phyloP scores from a whole-genome alignment of 2,113 vertebrate genomes.

The Hemibagrus wyckioides region DNA sequence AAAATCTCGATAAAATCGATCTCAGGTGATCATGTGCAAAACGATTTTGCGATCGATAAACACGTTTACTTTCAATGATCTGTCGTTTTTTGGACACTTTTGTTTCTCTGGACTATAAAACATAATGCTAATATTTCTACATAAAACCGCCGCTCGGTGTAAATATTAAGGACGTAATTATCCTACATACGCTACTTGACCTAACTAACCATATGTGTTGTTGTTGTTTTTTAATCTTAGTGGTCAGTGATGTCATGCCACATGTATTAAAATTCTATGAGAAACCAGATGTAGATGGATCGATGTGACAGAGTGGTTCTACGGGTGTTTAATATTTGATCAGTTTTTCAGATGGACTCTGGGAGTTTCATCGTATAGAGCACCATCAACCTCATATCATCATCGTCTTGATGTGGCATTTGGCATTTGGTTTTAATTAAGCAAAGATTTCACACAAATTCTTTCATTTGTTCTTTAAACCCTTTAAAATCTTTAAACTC shows the following conservation, averaged over 20 bases:
- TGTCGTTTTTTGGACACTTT: background rate
- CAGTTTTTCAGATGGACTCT: background rate
- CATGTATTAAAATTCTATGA: background rate
- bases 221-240: background rate
- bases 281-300: background rate
- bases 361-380: background rate
- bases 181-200: background rate
- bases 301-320: background rate
- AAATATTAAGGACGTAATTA: background rate
- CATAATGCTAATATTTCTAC: background rate
- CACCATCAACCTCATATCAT: no score
- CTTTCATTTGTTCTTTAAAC: no score
- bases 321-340: background rate
- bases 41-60: background rate
- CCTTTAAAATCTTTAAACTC: no score
- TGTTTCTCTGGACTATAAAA: background rate
- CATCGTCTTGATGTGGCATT: no score
- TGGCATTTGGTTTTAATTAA: no score
- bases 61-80: background rate
- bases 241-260: background rate
- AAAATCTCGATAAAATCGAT: background rate
- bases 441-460: no score
- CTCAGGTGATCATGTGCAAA: background rate
- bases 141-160: background rate
- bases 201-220: background rate